Conservation (phyloP, 2,113 vertebrate genomes). For the Rana temporaria region DNA sequence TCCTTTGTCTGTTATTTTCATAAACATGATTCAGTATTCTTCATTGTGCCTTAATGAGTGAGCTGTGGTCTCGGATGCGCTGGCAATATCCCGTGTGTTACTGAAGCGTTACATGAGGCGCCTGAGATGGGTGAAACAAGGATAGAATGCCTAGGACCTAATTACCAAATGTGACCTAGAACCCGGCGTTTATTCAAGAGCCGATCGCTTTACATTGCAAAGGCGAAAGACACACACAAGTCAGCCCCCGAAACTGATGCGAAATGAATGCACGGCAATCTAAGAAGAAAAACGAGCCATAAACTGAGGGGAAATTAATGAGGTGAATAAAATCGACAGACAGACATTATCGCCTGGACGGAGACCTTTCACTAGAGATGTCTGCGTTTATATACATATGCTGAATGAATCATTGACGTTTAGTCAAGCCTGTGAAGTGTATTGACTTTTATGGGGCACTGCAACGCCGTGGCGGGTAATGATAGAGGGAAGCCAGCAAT, state of each 20-base stretch:
- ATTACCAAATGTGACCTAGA: constrained; percentile 31
- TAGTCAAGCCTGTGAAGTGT: constrained; percentile 31
- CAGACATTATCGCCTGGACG: constrained; percentile 13
- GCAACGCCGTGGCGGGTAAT: not conserved
- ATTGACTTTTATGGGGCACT: not conserved
- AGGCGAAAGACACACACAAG: not conserved
- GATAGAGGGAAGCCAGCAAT: not conserved
- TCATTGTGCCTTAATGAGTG: constrained; percentile 16
- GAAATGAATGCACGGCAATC: constrained; percentile 4
- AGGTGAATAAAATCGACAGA: constrained; percentile 11
- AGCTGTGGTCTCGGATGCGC: constrained; percentile 4
- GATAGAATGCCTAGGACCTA: constrained; percentile 6
- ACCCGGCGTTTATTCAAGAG: not conserved
- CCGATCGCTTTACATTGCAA: not conserved
- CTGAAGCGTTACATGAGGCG: not conserved
- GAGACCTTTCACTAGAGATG: not conserved
- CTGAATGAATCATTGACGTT: not conserved
- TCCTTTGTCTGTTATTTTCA: too few species aligned
- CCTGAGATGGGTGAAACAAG: not conserved
- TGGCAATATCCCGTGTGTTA: not conserved
- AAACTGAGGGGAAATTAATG: constrained; percentile 15
- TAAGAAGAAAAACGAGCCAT: not conserved
- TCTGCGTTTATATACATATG: not conserved
- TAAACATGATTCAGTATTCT: not conserved
- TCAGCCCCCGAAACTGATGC: not conserved